phyloP scores from a whole-genome alignment of 2,888 invertebrate genomes.

The Cosmia pyralina region DNA sequence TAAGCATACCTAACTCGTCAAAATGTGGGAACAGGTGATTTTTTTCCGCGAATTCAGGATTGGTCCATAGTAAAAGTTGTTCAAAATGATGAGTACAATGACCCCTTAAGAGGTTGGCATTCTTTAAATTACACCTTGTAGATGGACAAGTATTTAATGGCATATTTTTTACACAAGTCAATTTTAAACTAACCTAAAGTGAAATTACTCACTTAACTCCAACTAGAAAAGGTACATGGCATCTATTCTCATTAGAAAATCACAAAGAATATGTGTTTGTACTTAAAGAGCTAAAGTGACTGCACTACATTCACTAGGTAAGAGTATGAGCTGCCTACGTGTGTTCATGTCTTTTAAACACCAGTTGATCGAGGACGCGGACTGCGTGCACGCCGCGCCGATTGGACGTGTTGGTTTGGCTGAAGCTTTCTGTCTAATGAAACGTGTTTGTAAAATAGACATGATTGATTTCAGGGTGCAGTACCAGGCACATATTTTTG shows the following conservation, averaged over 20 bases:
- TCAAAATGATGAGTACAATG: no score
- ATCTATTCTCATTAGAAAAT: no score
- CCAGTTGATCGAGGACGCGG: background rate
- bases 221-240: background rate
- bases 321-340: no score
- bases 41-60: no score
- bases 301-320: background rate
- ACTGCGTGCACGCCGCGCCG: background rate
- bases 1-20: no score
- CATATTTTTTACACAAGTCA: background rate
- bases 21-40: background rate
- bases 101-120: no score
- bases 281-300: background rate
- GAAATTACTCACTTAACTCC: background rate
- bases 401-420: background rate
- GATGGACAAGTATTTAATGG: no score
- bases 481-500: constrained; percentile 73
- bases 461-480: constrained; percentile 60
- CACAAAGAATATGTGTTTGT: no score
- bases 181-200: background rate
- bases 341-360: background rate
- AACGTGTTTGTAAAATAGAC: background rate
- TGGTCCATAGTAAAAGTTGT: no score
- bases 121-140: no score
- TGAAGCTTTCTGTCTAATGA: background rate